Percentiles rank a stretch among this genome's conserved stretches.
Conservation (phyloP, 2,113 vertebrate genomes). For the Corythaixoides concolor region DNA sequence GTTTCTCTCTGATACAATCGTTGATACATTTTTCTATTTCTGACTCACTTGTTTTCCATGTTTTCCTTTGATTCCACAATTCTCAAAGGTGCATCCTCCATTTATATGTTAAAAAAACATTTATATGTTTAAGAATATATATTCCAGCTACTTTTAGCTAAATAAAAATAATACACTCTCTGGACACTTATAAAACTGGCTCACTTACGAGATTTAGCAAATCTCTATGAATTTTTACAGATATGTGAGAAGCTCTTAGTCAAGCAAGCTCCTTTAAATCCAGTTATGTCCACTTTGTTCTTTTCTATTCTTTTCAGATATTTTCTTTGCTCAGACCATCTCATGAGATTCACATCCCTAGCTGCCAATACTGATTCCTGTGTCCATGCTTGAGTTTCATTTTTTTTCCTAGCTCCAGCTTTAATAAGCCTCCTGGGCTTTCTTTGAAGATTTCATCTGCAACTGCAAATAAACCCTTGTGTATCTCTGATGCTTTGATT, state of each 20-base stretch:
- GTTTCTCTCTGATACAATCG: neutral
- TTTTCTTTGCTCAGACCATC: neutral
- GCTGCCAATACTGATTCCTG: neutral
- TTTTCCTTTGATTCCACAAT: neutral
- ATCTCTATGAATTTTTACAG: neutral
- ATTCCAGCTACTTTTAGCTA: neutral
- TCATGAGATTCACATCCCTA: neutral
- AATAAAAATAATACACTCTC: neutral
- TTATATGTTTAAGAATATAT: neutral
- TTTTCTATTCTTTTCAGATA: neutral
- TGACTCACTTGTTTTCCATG: neutral
- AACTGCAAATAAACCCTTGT: neutral
- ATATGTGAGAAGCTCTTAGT: neutral
- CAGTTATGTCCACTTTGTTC: neutral
- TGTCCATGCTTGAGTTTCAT: neutral
- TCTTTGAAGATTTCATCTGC: conserved; percentile 21
- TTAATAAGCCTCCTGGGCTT: conserved; percentile 22
- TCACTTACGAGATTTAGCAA: neutral
- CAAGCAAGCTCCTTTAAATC: neutral
- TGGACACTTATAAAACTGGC: neutral
- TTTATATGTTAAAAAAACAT: neutral
- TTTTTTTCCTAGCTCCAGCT: neutral
- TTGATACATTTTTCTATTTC: neutral
- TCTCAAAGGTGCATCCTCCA: neutral
- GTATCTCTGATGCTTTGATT: neutral